Percentiles rank a stretch among this genome's conserved stretches.
Evolutionary conservation across 2,113 vertebrate genomes (phyloP).

Genomic region (Nothoprocta pentlandii): DNA sequence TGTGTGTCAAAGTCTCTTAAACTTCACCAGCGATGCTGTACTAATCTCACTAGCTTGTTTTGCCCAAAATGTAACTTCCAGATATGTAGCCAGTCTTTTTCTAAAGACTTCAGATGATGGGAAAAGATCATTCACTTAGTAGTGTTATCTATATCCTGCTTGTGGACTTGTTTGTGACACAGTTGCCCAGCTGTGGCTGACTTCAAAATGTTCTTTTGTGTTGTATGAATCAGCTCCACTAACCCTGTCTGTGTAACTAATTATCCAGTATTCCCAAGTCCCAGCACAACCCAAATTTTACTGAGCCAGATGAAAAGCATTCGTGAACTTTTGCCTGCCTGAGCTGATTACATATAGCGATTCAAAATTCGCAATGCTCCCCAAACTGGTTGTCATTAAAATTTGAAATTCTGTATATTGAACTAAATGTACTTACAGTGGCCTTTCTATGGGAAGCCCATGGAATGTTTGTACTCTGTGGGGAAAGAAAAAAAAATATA

Average conservation of each 20-base stretch:
- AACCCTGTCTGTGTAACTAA: conserved; percentile 47
- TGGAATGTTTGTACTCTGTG: neutral
- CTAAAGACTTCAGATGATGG: neutral
- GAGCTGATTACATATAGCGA: neutral
- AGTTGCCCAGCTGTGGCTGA: neutral
- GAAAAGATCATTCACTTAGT: neutral
- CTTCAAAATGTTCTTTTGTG: conserved; percentile 9
- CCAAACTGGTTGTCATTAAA: neutral
- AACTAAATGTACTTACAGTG: neutral
- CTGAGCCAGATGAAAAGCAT: conserved; percentile 28
- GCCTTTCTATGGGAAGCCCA: neutral
- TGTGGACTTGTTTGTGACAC: conserved; percentile 2
- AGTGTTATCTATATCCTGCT: neutral
- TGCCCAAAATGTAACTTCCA: neutral
- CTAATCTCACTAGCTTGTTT: neutral
- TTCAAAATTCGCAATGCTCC: neutral
- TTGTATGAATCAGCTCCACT: conserved; percentile 25
- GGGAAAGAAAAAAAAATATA: neutral
- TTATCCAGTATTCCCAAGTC: conserved; percentile 43
- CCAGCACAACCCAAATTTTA: neutral
- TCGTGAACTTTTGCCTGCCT: neutral
- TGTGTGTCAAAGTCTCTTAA: neutral
- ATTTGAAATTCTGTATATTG: neutral
- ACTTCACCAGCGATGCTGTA: neutral
- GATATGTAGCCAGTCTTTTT: neutral